phyloP scores from a whole-genome alignment of 2,113 vertebrate genomes.

The Tachysurus vachellii region DNA sequence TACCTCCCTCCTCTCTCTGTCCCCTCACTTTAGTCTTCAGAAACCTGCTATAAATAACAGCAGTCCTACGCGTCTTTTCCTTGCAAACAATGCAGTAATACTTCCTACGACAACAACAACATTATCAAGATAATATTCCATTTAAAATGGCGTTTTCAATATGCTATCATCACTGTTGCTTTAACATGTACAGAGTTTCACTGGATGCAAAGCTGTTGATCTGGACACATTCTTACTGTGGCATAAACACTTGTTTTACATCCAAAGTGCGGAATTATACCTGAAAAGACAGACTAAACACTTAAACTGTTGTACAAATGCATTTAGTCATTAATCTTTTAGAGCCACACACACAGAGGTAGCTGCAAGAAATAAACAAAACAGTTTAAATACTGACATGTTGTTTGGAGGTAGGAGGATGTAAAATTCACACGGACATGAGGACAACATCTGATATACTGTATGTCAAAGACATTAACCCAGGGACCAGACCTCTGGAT shows the following conservation, averaged over 20 bases:
- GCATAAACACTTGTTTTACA: neutral
- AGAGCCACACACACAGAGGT: neutral
- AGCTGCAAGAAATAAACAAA: neutral
- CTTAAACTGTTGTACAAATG: neutral
- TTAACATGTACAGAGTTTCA: neutral
- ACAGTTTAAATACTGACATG: neutral
- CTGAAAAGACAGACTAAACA: neutral
- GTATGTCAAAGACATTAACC: neutral
- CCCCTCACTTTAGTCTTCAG: constrained; percentile 24
- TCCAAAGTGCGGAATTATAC: neutral
- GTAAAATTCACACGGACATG: neutral
- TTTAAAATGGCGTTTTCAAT: neutral
- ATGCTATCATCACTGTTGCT: neutral
- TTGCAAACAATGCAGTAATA: neutral
- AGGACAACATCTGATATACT: neutral
- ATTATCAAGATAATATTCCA: neutral
- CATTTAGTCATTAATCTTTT: neutral
- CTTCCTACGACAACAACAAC: neutral
- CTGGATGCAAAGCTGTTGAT: neutral
- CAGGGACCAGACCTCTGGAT: neutral
- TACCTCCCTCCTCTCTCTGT: constrained; percentile 23
- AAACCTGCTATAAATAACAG: constrained; percentile 13
- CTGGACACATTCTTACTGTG: neutral
- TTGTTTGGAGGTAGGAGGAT: neutral
- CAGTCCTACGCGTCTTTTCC: neutral